Evolutionary conservation across 64 coral and sea anemone genomes (phyloP).

Genomic region (Acropora tenuis): DNA sequence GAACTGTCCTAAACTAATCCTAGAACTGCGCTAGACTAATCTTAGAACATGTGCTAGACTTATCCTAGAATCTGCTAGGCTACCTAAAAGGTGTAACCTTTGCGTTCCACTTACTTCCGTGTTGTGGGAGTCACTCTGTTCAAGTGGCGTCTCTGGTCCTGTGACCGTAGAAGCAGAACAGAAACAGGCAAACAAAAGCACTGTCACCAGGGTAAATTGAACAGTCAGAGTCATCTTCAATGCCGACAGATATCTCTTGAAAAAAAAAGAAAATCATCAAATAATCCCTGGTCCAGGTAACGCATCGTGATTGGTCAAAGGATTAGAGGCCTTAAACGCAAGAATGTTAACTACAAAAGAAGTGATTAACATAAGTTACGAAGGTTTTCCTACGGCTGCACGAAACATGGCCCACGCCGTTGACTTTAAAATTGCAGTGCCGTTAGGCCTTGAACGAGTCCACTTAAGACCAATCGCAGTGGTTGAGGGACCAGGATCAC

Average conservation of each 20-base stretch:
- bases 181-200: conserved; percentile 4
- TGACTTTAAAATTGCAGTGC: no score
- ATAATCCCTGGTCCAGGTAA: not conserved
- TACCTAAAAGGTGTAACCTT: conserved; percentile 3
- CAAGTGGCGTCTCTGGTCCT: not conserved
- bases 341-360: no score
- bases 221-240: conserved; percentile 4
- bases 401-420: no score
- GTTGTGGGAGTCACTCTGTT: not conserved
- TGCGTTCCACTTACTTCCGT: not conserved
- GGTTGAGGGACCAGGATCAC: no score
- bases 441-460: no score
- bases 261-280: not conserved
- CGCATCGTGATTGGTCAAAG: no score
- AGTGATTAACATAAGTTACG: no score
- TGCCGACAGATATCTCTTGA: conserved; percentile 7
- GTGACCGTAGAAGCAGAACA: not conserved
- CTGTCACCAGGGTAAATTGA: conserved; percentile 1
- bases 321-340: no score
- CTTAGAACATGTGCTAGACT: not conserved
- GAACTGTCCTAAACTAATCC: not conserved
- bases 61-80: not conserved
- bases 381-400: no score
- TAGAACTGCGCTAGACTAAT: not conserved
- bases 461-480: no score